These are phyloP conservation scores for Mimumesa dahlbomi DNA, from an alignment of 2,888 invertebrate genomes.

Conservation along the genomic window DNA sequence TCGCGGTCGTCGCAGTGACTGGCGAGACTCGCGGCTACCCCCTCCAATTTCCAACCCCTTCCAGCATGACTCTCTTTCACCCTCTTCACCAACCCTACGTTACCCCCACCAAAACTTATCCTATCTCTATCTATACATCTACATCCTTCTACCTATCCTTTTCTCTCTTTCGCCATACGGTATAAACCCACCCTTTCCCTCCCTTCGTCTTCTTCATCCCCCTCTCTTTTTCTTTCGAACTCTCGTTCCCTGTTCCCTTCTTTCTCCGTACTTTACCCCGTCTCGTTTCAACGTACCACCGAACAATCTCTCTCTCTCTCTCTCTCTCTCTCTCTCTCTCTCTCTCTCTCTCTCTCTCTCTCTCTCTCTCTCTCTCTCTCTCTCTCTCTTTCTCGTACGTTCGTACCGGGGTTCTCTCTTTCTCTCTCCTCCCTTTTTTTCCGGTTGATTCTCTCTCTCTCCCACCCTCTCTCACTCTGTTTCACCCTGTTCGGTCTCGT, in stretches of 20 bases:
- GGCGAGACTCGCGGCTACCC: slow-evolving; percentile 74
- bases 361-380: slow-evolving; percentile 20
- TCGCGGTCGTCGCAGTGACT: slow-evolving; percentile 80
- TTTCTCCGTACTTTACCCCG: slow-evolving; percentile 22
- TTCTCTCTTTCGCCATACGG: too few species aligned
- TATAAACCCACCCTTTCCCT: slow-evolving; percentile 29
- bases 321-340: slow-evolving; percentile 14
- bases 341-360: slow-evolving; percentile 24
- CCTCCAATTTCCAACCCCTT: slow-evolving; percentile 57
- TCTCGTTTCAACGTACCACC: slow-evolving; percentile 31
- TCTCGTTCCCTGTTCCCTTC: slow-evolving; percentile 17
- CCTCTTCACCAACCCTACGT: slow-evolving; percentile 50
- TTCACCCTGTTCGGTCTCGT: slow-evolving; percentile 21
- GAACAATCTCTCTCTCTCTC: neutral
- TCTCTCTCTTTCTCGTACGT: too few species aligned
- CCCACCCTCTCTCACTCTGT: slow-evolving; percentile 21
- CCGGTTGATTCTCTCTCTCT: slow-evolving; percentile 6
- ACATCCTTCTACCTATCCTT: slow-evolving; percentile 46
- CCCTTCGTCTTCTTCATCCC: slow-evolving; percentile 18
- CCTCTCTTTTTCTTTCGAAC: slow-evolving; percentile 23
- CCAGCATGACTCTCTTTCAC: slow-evolving; percentile 57
- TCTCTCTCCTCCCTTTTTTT: neutral
- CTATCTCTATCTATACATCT: slow-evolving; percentile 39
- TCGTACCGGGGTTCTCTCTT: too few species aligned
- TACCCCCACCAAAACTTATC: slow-evolving; percentile 35